Evolutionary conservation across 2,888 invertebrate genomes (phyloP).

Genomic region (Agriopis leucophaearia): DNA sequence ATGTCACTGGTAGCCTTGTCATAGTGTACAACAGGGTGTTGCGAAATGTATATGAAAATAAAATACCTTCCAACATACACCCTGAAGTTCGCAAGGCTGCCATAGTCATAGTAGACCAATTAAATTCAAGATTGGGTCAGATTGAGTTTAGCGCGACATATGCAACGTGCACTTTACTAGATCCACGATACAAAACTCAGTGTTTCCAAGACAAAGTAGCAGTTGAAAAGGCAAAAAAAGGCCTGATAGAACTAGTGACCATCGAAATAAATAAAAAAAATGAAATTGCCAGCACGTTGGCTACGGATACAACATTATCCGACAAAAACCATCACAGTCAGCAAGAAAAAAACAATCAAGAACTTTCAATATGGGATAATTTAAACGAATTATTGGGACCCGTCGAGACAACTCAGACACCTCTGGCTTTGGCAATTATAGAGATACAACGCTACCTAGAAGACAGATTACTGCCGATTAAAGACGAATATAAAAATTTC

Average conservation of each 20-base stretch:
- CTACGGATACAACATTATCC: conserved; percentile 5
- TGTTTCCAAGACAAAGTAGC: conserved; percentile 39
- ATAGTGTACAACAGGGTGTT: conserved; percentile 29
- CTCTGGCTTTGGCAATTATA: conserved; percentile 31
- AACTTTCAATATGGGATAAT: conserved; percentile 12
- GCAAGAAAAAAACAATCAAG: conserved; percentile 4
- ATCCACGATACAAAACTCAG: conserved; percentile 39
- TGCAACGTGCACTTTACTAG: conserved; percentile 44
- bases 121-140: conserved; percentile 26
- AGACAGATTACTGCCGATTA: conserved; percentile 38
- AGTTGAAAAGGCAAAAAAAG: conserved; percentile 36
- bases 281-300: background rate
- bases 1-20: conserved; percentile 46
- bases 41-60: conserved; percentile 12
- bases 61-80: conserved; percentile 13
- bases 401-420: conserved; percentile 7
- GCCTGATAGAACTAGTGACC: conserved; percentile 14
- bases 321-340: conserved; percentile 9
- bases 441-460: conserved; percentile 42
- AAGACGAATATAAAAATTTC: conserved; percentile 32
- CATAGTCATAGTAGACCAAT: conserved; percentile 34
- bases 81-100: conserved; percentile 8
- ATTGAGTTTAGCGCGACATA: conserved; percentile 45
- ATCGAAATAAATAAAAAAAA: conserved; percentile 17
- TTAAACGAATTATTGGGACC: conserved; percentile 11